Percentiles rank a stretch among this genome's conserved stretches.
Conservation (phyloP, 1,140 invertebrate species). For the Trypoxylus dichotomus region DNA sequence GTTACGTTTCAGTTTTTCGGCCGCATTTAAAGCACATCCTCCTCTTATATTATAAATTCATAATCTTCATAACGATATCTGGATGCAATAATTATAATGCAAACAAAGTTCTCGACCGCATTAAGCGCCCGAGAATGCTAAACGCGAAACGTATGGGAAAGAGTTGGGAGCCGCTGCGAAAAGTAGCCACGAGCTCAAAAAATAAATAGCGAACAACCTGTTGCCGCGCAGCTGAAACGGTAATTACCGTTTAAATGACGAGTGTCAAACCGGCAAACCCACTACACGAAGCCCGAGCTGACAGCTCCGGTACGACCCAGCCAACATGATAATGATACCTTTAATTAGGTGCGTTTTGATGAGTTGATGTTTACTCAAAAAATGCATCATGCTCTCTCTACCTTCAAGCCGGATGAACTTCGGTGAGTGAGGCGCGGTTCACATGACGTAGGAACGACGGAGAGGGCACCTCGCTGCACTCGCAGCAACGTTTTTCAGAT, state of each 20-base stretch:
- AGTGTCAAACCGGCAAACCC: conserved; percentile 40
- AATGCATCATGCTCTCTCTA: conserved; percentile 28
- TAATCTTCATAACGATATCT: neutral
- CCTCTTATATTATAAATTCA: neutral
- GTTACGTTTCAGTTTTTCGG: no score
- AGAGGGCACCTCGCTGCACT: neutral
- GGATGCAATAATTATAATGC: neutral
- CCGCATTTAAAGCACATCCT: no score
- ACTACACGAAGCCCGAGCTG: conserved; percentile 33
- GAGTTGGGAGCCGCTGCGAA: conserved; percentile 15
- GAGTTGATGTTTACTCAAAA: conserved; percentile 39
- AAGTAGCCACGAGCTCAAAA: conserved; percentile 33
- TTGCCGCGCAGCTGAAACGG: conserved; percentile 38
- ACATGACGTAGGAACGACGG: neutral
- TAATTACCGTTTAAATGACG: conserved; percentile 42
- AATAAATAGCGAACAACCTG: conserved; percentile 36
- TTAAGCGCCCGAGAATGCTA: neutral
- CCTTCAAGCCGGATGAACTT: conserved; percentile 36
- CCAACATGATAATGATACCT: conserved; percentile 45
- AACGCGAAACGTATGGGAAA: neutral
- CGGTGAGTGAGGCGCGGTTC: conserved; percentile 24
- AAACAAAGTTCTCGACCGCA: neutral
- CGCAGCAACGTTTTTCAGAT: neutral
- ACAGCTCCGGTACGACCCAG: conserved; percentile 34
- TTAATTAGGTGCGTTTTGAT: conserved; percentile 41